Evolutionary conservation across 2,113 vertebrate genomes (phyloP), one percentile per base, ranked within the genome.

Genomic region (Marmota flaviventris): DNA sequence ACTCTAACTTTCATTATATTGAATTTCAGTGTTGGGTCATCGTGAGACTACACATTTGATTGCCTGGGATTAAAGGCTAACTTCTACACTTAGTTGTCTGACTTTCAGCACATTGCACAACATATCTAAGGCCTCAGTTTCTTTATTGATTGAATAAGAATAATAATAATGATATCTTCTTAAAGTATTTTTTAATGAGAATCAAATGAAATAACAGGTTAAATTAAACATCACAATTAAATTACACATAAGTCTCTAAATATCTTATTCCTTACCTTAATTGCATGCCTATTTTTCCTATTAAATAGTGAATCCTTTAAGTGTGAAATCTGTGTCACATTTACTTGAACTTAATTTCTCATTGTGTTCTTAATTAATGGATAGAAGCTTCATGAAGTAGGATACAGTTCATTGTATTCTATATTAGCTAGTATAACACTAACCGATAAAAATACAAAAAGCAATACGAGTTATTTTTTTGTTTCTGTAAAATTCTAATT

Each of bases 321-420:
- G 34, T 67, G 27, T 1, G 58, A 84, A 90, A 70, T 77, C 24
- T 63, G 8, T 5, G 27, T 76, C 27, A 93, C 14, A 70, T 82
- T 61, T 16, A 48, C 70, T 86, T 93, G 32, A 34, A 85, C 82
- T 77, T 83, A 67, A 5, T 78, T 8, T 70, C 32, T 83, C 51
- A 58, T 75, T 24, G 58, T 51, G 0, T 42, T 76, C 29, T 65
- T 83, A 73, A 42, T 96, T 91, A 8, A 88, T 29, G 8, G 10
- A 79, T 73, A 77, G 79, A 93, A 91, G 4, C 27, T 95, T 93
- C 65, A 69, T 37, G 42, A 58, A 53, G 18, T 88, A 95, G 4
- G 14, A 12, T 58, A 90, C 13, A 16, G 67, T 83, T 65, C 12
- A 70, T 77, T 70, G 56, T 45, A 29, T 12, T 5, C 3, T 85